Evolutionary conservation across 2,888 invertebrate genomes (phyloP).

Genomic region (Mellilla xanthometata): DNA sequence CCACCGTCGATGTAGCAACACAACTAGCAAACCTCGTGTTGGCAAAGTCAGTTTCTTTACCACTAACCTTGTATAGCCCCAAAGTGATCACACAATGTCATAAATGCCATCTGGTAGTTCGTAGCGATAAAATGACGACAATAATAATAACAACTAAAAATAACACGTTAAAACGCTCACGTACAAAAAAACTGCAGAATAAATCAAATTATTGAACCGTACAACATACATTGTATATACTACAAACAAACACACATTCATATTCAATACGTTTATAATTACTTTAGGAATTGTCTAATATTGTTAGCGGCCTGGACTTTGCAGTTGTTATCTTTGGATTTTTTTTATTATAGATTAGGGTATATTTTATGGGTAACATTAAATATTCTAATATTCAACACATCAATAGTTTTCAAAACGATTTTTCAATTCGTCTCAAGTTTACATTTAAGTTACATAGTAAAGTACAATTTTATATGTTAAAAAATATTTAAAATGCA

Average conservation of each 20-base stretch:
- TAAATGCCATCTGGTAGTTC: conserved; percentile 32
- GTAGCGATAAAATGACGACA: conserved; percentile 18
- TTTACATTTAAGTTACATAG: too few relatives aligned
- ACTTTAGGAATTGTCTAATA: conserved; percentile 40
- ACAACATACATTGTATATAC: not conserved
- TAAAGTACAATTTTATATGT: too few relatives aligned
- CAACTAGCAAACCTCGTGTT: too few relatives aligned
- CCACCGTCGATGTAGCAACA: too few relatives aligned
- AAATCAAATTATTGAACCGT: conserved; percentile 33
- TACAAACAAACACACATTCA: conserved; percentile 34
- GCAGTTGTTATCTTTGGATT: conserved; percentile 22
- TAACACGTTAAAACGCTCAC: conserved; percentile 30
- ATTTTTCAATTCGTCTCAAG: too few relatives aligned
- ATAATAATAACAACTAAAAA: conserved; percentile 25
- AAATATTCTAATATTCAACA: too few relatives aligned
- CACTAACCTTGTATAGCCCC: not conserved
- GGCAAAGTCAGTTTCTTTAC: too few relatives aligned
- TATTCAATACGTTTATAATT: conserved; percentile 29
- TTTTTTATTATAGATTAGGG: too few relatives aligned
- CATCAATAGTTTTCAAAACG: too few relatives aligned
- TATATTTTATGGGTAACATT: too few relatives aligned
- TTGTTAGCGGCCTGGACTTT: conserved; percentile 34
- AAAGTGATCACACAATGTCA: conserved; percentile 19
- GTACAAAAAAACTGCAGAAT: conserved; percentile 41
- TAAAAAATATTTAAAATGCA: too few relatives aligned